Percentiles rank a stretch among this genome's conserved stretches.
Evolutionary conservation across 2,888 invertebrate species (phyloP).

Genomic region (Alsophila aescularia): DNA sequence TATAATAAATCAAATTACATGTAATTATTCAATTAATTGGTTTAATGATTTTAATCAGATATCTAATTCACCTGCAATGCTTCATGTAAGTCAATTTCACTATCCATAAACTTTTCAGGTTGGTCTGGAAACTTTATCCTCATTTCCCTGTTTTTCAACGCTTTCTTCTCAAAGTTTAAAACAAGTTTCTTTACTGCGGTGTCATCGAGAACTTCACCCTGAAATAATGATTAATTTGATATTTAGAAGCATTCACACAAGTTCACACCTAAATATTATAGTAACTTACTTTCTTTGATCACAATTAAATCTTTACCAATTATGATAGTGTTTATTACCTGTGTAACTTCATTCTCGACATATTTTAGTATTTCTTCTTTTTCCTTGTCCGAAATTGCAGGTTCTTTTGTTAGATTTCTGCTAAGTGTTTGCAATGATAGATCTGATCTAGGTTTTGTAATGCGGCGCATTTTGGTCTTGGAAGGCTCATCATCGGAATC

Average conservation of each 20-base stretch:
- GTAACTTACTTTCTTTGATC: too few species aligned
- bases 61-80: constrained; percentile 87
- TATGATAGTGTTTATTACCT: too few species aligned
- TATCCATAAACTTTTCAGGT: constrained; percentile 99
- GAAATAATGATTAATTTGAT: constrained; percentile 36
- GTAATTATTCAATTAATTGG: too few species aligned
- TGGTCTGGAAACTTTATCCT: constrained; percentile 98
- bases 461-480: constrained; percentile 86
- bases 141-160: constrained; percentile 97
- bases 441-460: constrained; percentile 81
- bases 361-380: constrained; percentile 91
- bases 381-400: constrained; percentile 88
- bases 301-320: too few species aligned
- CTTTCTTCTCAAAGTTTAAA: constrained; percentile 96
- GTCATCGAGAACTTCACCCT: constrained; percentile 95
- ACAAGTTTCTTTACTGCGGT: constrained; percentile 94
- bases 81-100: constrained; percentile 96
- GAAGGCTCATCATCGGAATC: constrained; percentile 87
- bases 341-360: constrained; percentile 92
- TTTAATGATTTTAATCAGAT: too few species aligned
- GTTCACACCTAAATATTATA: too few species aligned
- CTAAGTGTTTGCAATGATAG: constrained; percentile 63
- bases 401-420: constrained; percentile 84
- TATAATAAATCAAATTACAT: too few species aligned
- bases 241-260: neutral